These are phyloP conservation scores for Aphelenchoides fujianensis DNA, from an alignment of 1,140 invertebrate species.

Conservation along the genomic window DNA sequence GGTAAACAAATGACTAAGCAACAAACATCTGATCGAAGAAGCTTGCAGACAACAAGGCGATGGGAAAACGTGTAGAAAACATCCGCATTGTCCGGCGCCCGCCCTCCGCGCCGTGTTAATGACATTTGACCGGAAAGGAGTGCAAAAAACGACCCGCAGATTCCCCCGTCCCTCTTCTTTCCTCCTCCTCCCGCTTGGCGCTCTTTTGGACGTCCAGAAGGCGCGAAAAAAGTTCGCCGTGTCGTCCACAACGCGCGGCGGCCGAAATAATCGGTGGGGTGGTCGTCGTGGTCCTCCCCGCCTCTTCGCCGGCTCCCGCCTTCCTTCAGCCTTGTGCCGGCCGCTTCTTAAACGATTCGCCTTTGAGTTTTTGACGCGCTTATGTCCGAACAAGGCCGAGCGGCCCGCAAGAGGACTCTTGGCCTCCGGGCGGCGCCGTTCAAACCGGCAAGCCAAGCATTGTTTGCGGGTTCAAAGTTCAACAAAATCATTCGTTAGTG, in stretches of 20 bases:
- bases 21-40: too few relatives aligned
- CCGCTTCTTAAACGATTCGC: slow-evolving; percentile 4
- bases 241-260: background rate
- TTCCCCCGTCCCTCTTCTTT: background rate
- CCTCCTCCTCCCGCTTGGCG: background rate
- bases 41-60: too few relatives aligned
- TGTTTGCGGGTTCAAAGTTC: too few relatives aligned
- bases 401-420: too few relatives aligned
- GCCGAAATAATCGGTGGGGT: background rate
- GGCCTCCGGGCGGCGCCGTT: too few relatives aligned
- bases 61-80: too few relatives aligned
- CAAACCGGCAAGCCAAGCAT: too few relatives aligned
- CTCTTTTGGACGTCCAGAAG: background rate
- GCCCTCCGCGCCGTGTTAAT: too few relatives aligned
- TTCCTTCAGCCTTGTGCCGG: background rate
- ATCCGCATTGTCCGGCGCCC: too few relatives aligned
- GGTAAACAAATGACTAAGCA: too few relatives aligned
- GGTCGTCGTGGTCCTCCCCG: background rate
- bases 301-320: background rate
- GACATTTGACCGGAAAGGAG: background rate
- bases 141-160: background rate
- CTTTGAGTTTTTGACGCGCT: slow-evolving; percentile 1
- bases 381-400: too few relatives aligned
- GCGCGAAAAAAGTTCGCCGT: background rate
- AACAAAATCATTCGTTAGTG: too few relatives aligned